Base-by-base conservation (phyloP, 2,113 vertebrate genomes). In the Dascyllus trimaculatus region DNA sequence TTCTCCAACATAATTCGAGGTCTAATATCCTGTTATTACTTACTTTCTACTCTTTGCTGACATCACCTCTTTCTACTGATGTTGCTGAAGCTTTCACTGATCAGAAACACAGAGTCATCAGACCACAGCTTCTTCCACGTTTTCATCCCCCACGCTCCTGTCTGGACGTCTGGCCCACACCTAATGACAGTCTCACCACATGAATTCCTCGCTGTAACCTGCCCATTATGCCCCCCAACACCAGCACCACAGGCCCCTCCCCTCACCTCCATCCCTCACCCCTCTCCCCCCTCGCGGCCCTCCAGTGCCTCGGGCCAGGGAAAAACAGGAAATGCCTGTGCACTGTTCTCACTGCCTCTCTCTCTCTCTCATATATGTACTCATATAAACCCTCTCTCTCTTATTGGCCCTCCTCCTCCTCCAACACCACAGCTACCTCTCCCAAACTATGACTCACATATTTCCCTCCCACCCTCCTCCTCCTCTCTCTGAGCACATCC, bases 291-390 rank as follows among this genome's bases (percentile, higher is more conserved):
- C 85, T 69, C 75, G 22, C 56, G 49, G 80, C 89, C 84, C 84
- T 94, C 85, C 88, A 62, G 75, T 24, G 49, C 85, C 7, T 1
- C 10, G 63, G 88, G 65, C 60, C 73, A 84, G 89, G 65, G 13
- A 13, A 92, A 91, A 93, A 94, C 94, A 91, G 95, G 95, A 95
- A 95, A 95, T 90, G 78, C 93, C 93, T 91, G 90, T 86, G 82
- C 80, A 74, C 89, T 78, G 80, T 91, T 93, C 90, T 92, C 71
- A 88, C 86, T 87, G 63, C 53, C 81, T 78, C 40, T 45, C 85
- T 84, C 75, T 70, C 86, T 67, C 78, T 43, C 64, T 71, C 80
- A 65, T 65, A 57, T 60, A 77, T 57, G 75, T 46, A 72, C 67
- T 46, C 52, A 73, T 43, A 79, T 32, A 73, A 32, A 80, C 65